phyloP scores from a whole-genome alignment of 2,113 vertebrate species.

The Apus apus region DNA sequence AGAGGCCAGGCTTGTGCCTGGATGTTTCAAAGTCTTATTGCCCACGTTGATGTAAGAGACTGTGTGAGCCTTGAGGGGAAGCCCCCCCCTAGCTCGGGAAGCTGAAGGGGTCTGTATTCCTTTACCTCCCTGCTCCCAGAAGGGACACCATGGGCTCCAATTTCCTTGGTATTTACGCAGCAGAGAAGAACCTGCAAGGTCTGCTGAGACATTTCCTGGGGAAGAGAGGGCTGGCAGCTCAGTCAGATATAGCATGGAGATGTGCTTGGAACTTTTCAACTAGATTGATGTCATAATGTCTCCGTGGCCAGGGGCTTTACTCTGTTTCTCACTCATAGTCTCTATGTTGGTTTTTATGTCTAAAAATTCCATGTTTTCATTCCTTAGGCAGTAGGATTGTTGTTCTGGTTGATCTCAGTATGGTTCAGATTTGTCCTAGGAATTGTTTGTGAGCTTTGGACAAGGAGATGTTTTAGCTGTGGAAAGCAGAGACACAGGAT shows the following conservation, averaged over 20 bases:
- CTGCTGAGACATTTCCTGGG: background rate
- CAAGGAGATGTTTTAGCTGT: background rate
- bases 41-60: background rate
- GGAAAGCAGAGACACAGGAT: background rate
- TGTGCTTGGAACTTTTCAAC: background rate
- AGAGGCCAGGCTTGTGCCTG: background rate
- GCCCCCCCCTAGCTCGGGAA: background rate
- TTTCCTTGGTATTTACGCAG: background rate
- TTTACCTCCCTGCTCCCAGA: background rate
- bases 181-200: background rate
- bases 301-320: background rate
- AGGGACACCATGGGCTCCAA: background rate
- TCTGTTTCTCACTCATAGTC: background rate
- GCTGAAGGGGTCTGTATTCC: background rate
- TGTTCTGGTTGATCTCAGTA: background rate
- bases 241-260: background rate
- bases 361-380: background rate
- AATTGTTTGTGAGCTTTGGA: background rate
- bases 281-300: background rate
- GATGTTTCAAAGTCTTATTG: background rate
- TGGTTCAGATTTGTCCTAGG: background rate
- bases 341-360: background rate
- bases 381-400: background rate
- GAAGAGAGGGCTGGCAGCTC: background rate
- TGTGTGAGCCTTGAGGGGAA: accelerated